Evolutionary conservation across 1,140 invertebrate genomes (phyloP), one percentile per base, ranked within the genome.

Genomic region (Hyles euphorbiae): DNA sequence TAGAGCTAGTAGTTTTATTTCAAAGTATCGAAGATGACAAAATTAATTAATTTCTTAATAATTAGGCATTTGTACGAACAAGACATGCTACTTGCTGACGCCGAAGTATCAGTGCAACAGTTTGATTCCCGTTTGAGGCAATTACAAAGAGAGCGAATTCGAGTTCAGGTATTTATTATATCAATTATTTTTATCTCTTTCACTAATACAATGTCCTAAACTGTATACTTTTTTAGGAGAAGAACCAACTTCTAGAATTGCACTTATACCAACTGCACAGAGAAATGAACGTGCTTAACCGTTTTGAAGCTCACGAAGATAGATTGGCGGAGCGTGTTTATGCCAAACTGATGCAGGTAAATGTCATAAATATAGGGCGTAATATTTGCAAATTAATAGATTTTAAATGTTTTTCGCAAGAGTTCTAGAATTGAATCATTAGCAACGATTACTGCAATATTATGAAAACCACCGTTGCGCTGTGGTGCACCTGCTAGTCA

Each of bases 221-320:
- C 44, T 45, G 44, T 45, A 9, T 45, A 45, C 44, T 45, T 22
- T 58, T 60, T 10, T 46, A 88, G 84, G 83, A 87, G 56, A 81
- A 93, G 4, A 91, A 92, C 55, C 92, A 94, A 68, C 91, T 93
- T 56, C 84, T 93, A 47, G 90, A 93, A 57, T 66, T 93, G 36
- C 93, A 92, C 78, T 80, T 96, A 56, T 90, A 95, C n/a, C 94
- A 93, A 10, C 75, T 96, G 8, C 94, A 95, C 83, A 93, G 95
- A 79, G 95, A 97, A 83, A 88, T 96, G 63, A 90, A 94, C 9
- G 92, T 96, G 49, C 77, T 97, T 1, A 94, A 93, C 70, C 92
- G 94, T 36, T 96, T 92, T 74, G 94, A 96, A 78, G 90, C 91
- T 51, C 90, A 91, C 51, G 95, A 97, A 82, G 91, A 93, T 60